These are phyloP conservation scores for Lathamus discolor DNA, from an alignment of 2,113 vertebrate genomes.

Conservation along the genomic window DNA sequence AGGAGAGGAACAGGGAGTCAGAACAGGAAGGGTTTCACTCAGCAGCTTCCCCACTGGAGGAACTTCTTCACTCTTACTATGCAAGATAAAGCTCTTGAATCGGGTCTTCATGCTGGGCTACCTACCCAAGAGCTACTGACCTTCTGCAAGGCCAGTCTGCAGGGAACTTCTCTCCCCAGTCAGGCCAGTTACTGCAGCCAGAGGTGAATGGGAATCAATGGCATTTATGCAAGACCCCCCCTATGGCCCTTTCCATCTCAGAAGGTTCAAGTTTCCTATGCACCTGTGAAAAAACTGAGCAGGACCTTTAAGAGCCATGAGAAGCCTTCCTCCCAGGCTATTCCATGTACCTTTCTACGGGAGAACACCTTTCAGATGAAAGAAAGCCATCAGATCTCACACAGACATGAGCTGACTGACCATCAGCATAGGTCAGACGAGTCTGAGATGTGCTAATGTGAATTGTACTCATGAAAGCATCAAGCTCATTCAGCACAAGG, in stretches of 20 bases:
- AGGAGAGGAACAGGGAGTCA: not conserved
- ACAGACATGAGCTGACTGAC: not conserved
- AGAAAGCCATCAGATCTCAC: not conserved
- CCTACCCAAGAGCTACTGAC: not conserved
- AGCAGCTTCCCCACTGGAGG: not conserved
- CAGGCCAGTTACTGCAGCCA: not conserved
- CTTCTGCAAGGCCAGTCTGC: not conserved
- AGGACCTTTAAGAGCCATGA: accelerated
- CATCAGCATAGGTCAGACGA: not conserved
- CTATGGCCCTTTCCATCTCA: not conserved
- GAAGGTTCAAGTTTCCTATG: not conserved
- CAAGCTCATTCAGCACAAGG: not conserved
- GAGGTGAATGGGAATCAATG: not conserved
- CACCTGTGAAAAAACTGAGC: not conserved
- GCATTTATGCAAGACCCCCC: not conserved
- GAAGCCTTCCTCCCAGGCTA: not conserved
- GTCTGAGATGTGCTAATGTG: not conserved
- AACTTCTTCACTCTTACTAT: not conserved
- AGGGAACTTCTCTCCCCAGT: not conserved
- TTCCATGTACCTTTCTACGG: not conserved
- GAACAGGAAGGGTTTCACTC: not conserved
- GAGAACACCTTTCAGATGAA: not conserved
- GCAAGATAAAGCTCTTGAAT: not conserved
- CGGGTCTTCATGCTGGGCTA: accelerated
- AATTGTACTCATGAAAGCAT: not conserved